Evolutionary conservation across 64 coral and sea anemone genomes (phyloP), one percentile per base, ranked within the genome.

Genomic region (Stichodactyla mertensii): DNA sequence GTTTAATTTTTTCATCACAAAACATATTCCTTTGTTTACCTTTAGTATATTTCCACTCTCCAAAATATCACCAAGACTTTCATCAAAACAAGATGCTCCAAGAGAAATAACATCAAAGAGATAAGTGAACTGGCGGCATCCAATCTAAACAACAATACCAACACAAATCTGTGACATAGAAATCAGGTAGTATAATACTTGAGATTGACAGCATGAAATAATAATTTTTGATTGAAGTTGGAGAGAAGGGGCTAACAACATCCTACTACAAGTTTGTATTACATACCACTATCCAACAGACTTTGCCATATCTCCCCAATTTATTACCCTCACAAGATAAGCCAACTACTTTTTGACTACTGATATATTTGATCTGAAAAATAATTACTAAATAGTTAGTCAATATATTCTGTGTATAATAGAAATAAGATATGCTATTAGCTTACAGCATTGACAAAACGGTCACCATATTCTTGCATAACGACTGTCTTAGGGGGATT

Each of bases 281-380:
- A 88, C 82, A 16, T 96, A 96, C 94, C 85, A 96, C 87, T 16
- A 96, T 86, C 94, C 88, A 96, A 56, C 94, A 96, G 71, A 96
- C 83, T 80, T 96, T 96, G 16, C 94, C 94, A 88, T 87, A 89
- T 93, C 94, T 97, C 28, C 84, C 87, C 61, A 97, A 58, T n/a
- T 97, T 85, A 27, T 90, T 80, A 10, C 94, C 94, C n/a, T 97
- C 91, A 86, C 91, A 97, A 23, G 82, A 77, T 28, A 93, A 23
- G 18, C 94, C 94, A 90, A 97, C 77, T 12, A 97, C 94, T 67
- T 91, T 83, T 53, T 96, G 94, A 31, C 55, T 85, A 18, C 54
- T 87, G 54, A 96, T 89, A 22, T 89, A 93, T 61, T 89, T 93
- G 10, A 93, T 26, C 91, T 97, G 36, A 15, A 67, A 19, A 54